Conservation (phyloP, 2,888 invertebrate species). For the Gymnoscelis rufifasciata region DNA sequence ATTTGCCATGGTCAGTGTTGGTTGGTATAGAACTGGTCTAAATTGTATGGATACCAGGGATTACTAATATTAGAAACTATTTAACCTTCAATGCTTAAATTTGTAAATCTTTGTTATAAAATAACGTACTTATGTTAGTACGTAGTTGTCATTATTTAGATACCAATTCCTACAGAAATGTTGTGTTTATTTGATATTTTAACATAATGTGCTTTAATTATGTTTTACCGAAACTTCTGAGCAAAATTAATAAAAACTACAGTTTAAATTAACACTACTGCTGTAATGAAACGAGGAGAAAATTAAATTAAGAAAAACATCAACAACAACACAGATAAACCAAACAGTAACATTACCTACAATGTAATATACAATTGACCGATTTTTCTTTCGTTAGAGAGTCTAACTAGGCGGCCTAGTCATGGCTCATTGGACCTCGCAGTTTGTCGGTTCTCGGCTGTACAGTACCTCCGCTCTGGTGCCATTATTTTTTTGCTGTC, state of each 20-base stretch:
- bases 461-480: slow-evolving; percentile 42
- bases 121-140: too few relatives aligned
- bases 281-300: too few relatives aligned
- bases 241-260: too few relatives aligned
- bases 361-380: slow-evolving; percentile 45
- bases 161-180: too few relatives aligned
- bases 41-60: slow-evolving; percentile 21
- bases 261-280: too few relatives aligned
- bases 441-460: slow-evolving; percentile 57
- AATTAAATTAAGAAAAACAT: neutral
- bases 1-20: slow-evolving; percentile 56
- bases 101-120: too few relatives aligned
- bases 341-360: slow-evolving; percentile 20
- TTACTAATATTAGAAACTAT: slow-evolving; percentile 6
- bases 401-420: slow-evolving; percentile 64
- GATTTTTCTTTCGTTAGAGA: slow-evolving; percentile 69
- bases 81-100: slow-evolving; percentile 11
- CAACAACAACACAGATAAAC: slow-evolving; percentile 1
- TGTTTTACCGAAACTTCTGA: too few relatives aligned
- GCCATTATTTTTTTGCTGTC: slow-evolving; percentile 62
- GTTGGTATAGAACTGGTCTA: slow-evolving; percentile 29
- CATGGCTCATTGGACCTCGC: slow-evolving; percentile 73
- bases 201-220: too few relatives aligned
- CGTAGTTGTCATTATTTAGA: too few relatives aligned
- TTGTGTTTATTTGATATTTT: too few relatives aligned